Percentiles rank a stretch among this genome's conserved stretches.
phyloP scores from a whole-genome alignment of 2,113 vertebrate genomes.

The Lutjanus erythropterus region DNA sequence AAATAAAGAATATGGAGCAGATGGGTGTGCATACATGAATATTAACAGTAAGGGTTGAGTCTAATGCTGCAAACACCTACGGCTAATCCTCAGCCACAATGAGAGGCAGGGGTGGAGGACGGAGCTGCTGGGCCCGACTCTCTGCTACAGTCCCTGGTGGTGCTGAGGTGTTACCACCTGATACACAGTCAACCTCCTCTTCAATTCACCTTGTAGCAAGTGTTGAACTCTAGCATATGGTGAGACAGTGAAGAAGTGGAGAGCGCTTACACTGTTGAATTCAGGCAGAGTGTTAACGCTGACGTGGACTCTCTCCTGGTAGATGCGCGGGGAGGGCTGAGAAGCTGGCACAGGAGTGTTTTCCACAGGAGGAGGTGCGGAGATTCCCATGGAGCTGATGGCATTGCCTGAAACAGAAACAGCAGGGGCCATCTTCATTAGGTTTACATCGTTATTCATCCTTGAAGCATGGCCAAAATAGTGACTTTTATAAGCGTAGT shows the following conservation, averaged over 20 bases:
- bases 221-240: slow-evolving; percentile 21
- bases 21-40: slow-evolving; percentile 79
- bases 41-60: slow-evolving; percentile 71
- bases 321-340: slow-evolving; percentile 69
- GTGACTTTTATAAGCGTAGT: slow-evolving; percentile 20
- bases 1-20: slow-evolving; percentile 62
- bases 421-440: slow-evolving; percentile 62
- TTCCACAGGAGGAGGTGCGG: slow-evolving; percentile 74
- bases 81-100: slow-evolving; percentile 71
- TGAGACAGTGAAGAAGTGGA: not conserved
- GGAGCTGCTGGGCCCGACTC: slow-evolving; percentile 34
- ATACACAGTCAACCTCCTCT: slow-evolving; percentile 24
- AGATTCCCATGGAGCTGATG: slow-evolving; percentile 83
- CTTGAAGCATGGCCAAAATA: slow-evolving; percentile 34
- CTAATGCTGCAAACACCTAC: slow-evolving; percentile 72
- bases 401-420: slow-evolving; percentile 78
- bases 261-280: slow-evolving; percentile 75
- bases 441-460: slow-evolving; percentile 53
- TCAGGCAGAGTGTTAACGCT: slow-evolving; percentile 79
- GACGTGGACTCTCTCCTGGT: slow-evolving; percentile 72
- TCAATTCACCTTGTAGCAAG: not conserved
- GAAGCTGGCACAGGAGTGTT: slow-evolving; percentile 74
- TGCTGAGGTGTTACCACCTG: slow-evolving; percentile 38
- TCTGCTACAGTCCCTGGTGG: slow-evolving; percentile 30
- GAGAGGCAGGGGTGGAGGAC: slow-evolving; percentile 25